Base-by-base conservation (phyloP, 2,113 vertebrate species). In the Grantiella picta region DNA sequence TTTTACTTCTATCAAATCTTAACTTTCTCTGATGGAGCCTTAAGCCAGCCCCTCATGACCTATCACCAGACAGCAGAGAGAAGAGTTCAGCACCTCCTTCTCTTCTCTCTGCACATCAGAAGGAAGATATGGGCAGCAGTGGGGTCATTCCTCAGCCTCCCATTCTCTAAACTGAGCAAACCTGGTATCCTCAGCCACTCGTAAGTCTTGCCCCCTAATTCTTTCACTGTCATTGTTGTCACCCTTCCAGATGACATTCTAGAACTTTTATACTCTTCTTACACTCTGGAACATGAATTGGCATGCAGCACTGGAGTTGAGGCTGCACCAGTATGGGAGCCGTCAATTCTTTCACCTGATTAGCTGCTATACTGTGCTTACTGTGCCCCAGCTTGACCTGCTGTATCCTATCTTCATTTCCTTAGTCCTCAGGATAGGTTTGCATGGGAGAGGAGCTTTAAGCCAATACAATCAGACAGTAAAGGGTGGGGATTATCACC, bases 291-390 rank as follows among this genome's bases (percentile, higher is more conserved):
- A 44, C 11, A 42, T 36, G 15, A 44, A 49, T 19, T 0, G 4
- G 40, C 77, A 54, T 1, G 4, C 24, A 50, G 52, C 36, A 57
- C 33, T 57, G 2, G 0, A 50, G 20, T 5, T 13, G 28, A 86
- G 28, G 40, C 12, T 2, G 1, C 71, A 47, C 2, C 8, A 57
- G 4, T 27, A 54, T 25, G 45, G 54, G 29, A 16, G 11, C 19
- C 40, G 57, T 22, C 13, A 12, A 9, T 52, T 66, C 35, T 66
- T 40, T 63, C 1, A 2, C 38, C 31, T 1, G 0, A 9, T 42
- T 25, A 47, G 29, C 16, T 65, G n/a, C 20, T 60, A 28, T 10
- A 19, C 28, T 45, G 36, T 42, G 27, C 35, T 71, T 38, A 54
- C 42, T 3, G 20, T 24, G 20, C 12, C 31, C 27, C 50, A 36